Evolutionary conservation across 2,888 invertebrate species (phyloP).

Genomic region (Marronus borbonicus): DNA sequence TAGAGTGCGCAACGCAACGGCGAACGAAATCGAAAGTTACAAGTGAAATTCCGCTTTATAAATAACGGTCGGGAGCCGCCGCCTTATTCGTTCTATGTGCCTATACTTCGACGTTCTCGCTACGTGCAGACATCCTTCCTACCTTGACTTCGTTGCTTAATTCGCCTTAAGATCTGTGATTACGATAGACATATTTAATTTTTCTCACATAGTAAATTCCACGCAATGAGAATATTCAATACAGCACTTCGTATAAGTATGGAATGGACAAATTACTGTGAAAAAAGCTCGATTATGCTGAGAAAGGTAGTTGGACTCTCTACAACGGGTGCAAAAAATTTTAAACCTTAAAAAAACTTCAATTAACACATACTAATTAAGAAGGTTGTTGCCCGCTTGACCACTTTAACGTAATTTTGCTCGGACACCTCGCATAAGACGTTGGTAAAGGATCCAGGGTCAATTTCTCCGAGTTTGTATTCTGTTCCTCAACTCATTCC

Average conservation of each 20-base stretch:
- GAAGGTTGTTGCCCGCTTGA: no score
- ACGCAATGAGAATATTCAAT: neutral
- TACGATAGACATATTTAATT: slow-evolving; percentile 21
- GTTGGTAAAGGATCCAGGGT: no score
- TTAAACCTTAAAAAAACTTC: no score
- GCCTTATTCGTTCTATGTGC: neutral
- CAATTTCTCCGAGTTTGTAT: no score
- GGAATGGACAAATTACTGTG: neutral
- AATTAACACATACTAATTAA: no score
- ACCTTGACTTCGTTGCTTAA: slow-evolving; percentile 51
- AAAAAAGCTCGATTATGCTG: no score
- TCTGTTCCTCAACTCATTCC: no score
- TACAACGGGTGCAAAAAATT: no score
- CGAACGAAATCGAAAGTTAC: slow-evolving; percentile 49
- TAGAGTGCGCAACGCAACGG: slow-evolving; percentile 8
- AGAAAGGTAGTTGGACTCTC: no score
- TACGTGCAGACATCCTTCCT: slow-evolving; percentile 28
- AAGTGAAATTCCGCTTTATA: slow-evolving; percentile 45
- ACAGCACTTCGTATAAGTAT: neutral
- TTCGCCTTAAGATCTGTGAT: slow-evolving; percentile 10
- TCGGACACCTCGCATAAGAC: no score
- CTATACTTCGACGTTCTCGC: slow-evolving; percentile 15
- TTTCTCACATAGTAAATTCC: slow-evolving; percentile 13
- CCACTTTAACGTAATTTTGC: no score
- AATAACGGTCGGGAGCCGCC: slow-evolving; percentile 35